These are phyloP conservation scores for Echiichthys vipera DNA, from an alignment of 2,797 vertebrate genomes.

Conservation along the genomic window DNA sequence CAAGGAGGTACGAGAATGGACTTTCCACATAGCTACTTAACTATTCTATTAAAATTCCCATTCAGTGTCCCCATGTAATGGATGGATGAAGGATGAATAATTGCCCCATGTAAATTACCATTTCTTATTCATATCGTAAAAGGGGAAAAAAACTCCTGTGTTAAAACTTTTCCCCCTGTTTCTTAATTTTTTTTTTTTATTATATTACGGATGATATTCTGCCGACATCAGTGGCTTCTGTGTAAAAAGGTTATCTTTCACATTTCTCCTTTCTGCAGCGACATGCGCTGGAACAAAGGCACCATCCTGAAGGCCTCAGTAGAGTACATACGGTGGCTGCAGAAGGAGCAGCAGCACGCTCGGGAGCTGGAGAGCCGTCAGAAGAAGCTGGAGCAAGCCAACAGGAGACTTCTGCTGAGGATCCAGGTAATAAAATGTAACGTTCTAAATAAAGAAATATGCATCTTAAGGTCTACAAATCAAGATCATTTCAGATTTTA, in stretches of 20 bases:
- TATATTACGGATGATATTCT: constrained; percentile 86
- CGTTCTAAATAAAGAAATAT: background rate
- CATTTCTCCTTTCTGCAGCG: constrained; percentile 84
- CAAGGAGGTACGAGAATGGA: constrained; percentile 90
- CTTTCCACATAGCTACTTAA: constrained; percentile 90
- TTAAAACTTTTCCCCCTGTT: constrained; percentile 82
- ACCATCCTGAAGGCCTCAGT: constrained; percentile 99
- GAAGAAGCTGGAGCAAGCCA: constrained; percentile 97
- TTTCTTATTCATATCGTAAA: constrained; percentile 96
- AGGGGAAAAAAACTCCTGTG: constrained; percentile 51
- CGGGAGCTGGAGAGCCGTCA: constrained; percentile 95
- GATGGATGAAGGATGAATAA: constrained; percentile 99
- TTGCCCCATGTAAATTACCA: constrained; percentile 97
- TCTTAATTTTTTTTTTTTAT: constrained; percentile 56
- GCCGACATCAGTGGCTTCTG: constrained; percentile 80
- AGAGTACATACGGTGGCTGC: constrained; percentile 99
- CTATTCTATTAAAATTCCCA: constrained; percentile 99
- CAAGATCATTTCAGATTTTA: background rate
- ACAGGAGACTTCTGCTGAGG: constrained; percentile 93
- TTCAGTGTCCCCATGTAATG: constrained; percentile 96
- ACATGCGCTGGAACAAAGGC: constrained; percentile 99
- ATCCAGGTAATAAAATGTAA: constrained; percentile 90
- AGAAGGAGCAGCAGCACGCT: constrained; percentile 98
- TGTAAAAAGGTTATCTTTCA: constrained; percentile 90
- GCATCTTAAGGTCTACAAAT: background rate